These are phyloP conservation scores for Iselma pallidipennis DNA, from an alignment of 2,888 invertebrate genomes.

Conservation along the genomic window DNA sequence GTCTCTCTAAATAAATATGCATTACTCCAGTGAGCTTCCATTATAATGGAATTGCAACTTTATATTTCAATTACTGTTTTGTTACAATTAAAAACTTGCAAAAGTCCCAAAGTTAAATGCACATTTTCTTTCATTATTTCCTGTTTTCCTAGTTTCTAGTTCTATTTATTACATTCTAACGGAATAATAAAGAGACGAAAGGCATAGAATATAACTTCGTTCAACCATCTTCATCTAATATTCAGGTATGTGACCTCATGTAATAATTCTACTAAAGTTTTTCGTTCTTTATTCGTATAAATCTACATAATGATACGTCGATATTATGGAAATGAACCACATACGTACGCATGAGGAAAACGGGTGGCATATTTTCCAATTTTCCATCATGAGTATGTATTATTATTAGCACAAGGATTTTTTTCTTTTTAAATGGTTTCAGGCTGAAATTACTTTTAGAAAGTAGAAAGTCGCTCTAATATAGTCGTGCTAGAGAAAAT, in stretches of 20 bases:
- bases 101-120: no score
- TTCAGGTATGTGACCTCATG: slow-evolving; percentile 21
- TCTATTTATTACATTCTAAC: no score
- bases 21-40: background rate
- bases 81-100: background rate
- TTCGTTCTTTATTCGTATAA: slow-evolving; percentile 20
- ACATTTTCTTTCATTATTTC: no score
- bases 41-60: background rate
- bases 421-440: no score
- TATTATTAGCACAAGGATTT: background rate
- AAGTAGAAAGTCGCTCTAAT: no score
- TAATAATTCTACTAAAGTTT: slow-evolving; percentile 17
- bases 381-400: no score
- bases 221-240: slow-evolving; percentile 6
- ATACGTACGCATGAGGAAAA: slow-evolving; percentile 5
- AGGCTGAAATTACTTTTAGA: no score
- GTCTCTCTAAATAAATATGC: background rate
- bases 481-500: no score
- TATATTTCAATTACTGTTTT: background rate
- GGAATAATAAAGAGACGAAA: background rate
- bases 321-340: slow-evolving; percentile 19
- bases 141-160: no score
- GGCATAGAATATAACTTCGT: background rate
- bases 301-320: slow-evolving; percentile 22
- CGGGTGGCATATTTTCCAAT: background rate